Percentiles rank a stretch among this genome's conserved stretches.
These are phyloP conservation scores for Drosophila infuscata DNA, from an alignment of 2,888 invertebrate genomes.

Conservation along the genomic window DNA sequence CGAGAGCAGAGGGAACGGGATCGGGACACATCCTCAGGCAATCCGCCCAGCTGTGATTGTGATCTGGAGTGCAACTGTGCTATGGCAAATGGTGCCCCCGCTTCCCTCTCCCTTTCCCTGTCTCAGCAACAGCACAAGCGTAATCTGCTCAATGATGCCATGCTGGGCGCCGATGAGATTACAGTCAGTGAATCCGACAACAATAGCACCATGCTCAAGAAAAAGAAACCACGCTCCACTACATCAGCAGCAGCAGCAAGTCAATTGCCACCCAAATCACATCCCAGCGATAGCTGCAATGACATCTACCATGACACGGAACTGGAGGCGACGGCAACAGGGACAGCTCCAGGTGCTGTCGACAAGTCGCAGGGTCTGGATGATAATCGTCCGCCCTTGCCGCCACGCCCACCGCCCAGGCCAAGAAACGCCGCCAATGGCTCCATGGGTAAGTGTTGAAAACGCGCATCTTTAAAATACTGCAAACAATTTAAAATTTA, in stretches of 20 bases:
- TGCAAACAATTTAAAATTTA: neutral
- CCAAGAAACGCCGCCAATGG: conserved; percentile 68
- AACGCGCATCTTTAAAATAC: neutral
- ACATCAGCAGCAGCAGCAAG: conserved; percentile 27
- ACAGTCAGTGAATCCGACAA: conserved; percentile 83
- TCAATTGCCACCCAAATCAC: conserved; percentile 55
- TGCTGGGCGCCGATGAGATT: conserved; percentile 82
- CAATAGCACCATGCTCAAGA: conserved; percentile 81
- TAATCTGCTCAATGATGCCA: conserved; percentile 69
- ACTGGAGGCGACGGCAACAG: conserved; percentile 49
- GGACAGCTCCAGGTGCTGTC: conserved; percentile 43
- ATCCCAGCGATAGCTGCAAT: conserved; percentile 62
- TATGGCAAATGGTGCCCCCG: conserved; percentile 22
- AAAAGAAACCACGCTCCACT: conserved; percentile 64
- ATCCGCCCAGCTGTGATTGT: conserved; percentile 75
- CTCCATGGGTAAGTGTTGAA: conserved; percentile 60
- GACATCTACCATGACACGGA: conserved; percentile 74
- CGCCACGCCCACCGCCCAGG: conserved; percentile 84
- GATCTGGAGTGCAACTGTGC: conserved; percentile 80
- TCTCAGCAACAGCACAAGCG: conserved; percentile 51
- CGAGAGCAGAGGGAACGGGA: conserved; percentile 61
- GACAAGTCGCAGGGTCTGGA: conserved; percentile 68
- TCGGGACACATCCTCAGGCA: conserved; percentile 57
- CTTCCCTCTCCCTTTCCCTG: conserved; percentile 10
- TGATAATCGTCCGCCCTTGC: conserved; percentile 84